Percentiles rank a stretch among this genome's conserved stretches.
These are phyloP conservation scores for Plebejus anna DNA, from an alignment of 2,888 invertebrate species.

Conservation along the genomic window DNA sequence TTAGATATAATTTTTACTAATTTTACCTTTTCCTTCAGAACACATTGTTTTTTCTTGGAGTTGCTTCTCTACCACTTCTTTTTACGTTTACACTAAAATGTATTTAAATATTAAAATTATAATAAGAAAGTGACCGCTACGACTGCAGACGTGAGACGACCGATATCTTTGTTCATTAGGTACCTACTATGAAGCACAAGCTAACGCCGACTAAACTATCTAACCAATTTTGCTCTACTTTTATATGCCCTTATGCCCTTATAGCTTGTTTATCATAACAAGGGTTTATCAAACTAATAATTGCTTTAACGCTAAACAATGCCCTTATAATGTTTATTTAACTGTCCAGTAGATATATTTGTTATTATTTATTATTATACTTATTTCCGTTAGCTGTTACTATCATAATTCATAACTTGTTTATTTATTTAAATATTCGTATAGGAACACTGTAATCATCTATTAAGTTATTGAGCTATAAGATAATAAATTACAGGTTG, in stretches of 20 bases:
- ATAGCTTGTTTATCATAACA: background rate
- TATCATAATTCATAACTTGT: background rate
- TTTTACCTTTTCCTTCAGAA: background rate
- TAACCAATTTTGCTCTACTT: background rate
- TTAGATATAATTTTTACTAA: background rate
- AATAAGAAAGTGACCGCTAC: no score
- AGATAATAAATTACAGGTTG: no score
- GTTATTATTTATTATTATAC: background rate
- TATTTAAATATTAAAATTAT: no score
- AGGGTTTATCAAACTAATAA: background rate
- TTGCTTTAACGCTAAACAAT: background rate
- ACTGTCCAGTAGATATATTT: background rate
- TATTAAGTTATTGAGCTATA: no score
- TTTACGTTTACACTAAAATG: background rate
- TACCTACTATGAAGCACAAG: background rate
- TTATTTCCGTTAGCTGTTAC: background rate
- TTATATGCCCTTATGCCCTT: background rate
- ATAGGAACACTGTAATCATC: no score
- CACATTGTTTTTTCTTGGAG: background rate
- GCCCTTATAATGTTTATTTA: conserved; percentile 14
- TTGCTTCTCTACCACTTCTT: background rate
- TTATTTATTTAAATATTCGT: no score
- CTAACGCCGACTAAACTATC: background rate
- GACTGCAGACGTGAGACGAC: no score
- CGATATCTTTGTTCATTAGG: background rate